These are phyloP conservation scores for Onychomys torridus DNA, from an alignment of 2,797 vertebrate species.

Conservation along the genomic window DNA sequence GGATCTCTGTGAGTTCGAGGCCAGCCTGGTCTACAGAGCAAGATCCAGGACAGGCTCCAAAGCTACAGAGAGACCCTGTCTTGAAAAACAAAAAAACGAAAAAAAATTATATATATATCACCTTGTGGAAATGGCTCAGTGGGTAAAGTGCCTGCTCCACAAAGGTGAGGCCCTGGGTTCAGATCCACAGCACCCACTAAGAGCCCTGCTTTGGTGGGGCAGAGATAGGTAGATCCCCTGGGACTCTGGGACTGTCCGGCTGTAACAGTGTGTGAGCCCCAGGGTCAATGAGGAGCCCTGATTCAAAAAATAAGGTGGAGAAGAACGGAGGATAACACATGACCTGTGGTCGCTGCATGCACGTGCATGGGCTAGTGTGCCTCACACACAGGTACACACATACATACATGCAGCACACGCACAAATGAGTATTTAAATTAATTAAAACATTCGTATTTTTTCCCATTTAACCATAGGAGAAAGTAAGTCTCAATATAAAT, in stretches of 20 bases:
- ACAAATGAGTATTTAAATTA: not conserved
- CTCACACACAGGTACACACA: not conserved
- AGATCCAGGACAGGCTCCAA: too few relatives aligned
- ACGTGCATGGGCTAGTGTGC: not conserved
- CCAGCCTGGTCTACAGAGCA: too few relatives aligned
- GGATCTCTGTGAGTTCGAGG: too few relatives aligned
- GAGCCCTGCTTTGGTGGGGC: not conserved
- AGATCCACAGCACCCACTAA: not conserved
- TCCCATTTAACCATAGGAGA: not conserved
- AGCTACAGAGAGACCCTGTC: too few relatives aligned
- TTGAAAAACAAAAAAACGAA: too few relatives aligned
- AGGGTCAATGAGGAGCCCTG: too few relatives aligned
- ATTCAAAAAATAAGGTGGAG: not conserved
- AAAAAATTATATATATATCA: too few relatives aligned
- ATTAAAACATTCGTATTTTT: not conserved
- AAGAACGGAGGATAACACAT: not conserved
- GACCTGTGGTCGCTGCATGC: not conserved
- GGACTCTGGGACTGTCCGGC: too few relatives aligned
- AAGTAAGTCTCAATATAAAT: conserved; percentile 13
- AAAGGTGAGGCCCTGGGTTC: not conserved
- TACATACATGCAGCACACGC: not conserved
- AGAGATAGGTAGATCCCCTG: not conserved
- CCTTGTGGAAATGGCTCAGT: not conserved
- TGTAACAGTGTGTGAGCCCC: not conserved
- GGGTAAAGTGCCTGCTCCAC: not conserved